These are phyloP conservation scores for Natrix natrix DNA, from an alignment of 2,797 vertebrate species.

Conservation along the genomic window DNA sequence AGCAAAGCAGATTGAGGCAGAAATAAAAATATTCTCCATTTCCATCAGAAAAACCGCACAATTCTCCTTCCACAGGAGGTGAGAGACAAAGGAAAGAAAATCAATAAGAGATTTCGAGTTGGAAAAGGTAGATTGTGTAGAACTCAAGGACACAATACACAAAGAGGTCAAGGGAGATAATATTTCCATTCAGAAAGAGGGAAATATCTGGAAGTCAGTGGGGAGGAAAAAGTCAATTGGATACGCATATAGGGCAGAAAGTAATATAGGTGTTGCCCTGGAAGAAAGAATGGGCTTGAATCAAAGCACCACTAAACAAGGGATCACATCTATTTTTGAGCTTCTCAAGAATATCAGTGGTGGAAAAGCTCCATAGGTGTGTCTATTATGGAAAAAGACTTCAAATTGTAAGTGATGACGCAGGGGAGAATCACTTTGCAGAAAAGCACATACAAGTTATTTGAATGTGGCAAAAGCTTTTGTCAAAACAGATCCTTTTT, in stretches of 20 bases:
- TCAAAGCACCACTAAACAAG: not conserved
- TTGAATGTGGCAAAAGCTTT: not conserved
- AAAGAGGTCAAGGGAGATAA: not conserved
- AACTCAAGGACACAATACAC: not conserved
- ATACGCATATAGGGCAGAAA: too few species aligned
- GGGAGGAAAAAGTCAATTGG: too few species aligned
- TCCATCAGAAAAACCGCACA: not conserved
- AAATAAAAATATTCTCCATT: not conserved
- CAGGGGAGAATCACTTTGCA: not conserved
- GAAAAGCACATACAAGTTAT: not conserved
- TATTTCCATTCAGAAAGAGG: not conserved
- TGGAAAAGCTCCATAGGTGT: not conserved
- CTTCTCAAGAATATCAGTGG: not conserved
- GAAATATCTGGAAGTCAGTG: not conserved
- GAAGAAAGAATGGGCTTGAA: not conserved
- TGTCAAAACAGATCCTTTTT: not conserved
- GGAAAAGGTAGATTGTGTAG: not conserved
- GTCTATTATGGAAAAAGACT: not conserved
- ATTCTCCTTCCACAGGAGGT: not conserved
- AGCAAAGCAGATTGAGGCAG: not conserved
- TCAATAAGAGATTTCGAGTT: not conserved
- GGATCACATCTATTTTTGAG: not conserved
- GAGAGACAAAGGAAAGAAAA: not conserved
- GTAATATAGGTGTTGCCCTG: accelerated
- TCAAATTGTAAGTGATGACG: not conserved